These are phyloP conservation scores for Melipona bicolor DNA, from an alignment of 2,888 invertebrate species.

Conservation along the genomic window DNA sequence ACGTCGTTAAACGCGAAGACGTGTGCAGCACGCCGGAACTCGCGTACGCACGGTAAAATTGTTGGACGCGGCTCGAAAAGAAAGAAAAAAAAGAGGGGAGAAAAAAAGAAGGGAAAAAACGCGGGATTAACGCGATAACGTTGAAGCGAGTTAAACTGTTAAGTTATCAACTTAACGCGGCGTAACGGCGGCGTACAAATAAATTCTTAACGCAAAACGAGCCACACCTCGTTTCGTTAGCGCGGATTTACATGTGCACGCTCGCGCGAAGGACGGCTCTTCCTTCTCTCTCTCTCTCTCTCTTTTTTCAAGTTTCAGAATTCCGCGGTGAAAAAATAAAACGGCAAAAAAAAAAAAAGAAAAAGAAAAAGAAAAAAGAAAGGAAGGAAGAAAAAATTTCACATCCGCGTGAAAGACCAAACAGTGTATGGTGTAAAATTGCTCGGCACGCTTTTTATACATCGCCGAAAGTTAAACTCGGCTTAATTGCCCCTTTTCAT, in stretches of 20 bases:
- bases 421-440: conserved; percentile 27
- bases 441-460: conserved; percentile 29
- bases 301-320: not conserved
- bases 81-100: not conserved
- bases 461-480: conserved; percentile 32
- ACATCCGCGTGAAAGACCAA: conserved; percentile 5
- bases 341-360: not conserved
- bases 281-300: not conserved
- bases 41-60: not conserved
- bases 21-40: not conserved
- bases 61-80: not conserved
- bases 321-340: conserved; percentile 23
- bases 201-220: conserved; percentile 14
- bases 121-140: not conserved
- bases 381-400: not conserved
- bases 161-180: conserved; percentile 12
- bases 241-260: not conserved
- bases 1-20: not conserved
- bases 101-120: too few relatives aligned
- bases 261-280: not conserved
- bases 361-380: too few relatives aligned
- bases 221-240: not conserved
- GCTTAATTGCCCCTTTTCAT: conserved; percentile 46
- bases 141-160: not conserved
- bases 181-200: conserved; percentile 1